Percentiles rank a stretch among this genome's conserved stretches.
Evolutionary conservation across 2,113 vertebrate genomes (phyloP).

Genomic region (Ammospiza caudacuta): DNA sequence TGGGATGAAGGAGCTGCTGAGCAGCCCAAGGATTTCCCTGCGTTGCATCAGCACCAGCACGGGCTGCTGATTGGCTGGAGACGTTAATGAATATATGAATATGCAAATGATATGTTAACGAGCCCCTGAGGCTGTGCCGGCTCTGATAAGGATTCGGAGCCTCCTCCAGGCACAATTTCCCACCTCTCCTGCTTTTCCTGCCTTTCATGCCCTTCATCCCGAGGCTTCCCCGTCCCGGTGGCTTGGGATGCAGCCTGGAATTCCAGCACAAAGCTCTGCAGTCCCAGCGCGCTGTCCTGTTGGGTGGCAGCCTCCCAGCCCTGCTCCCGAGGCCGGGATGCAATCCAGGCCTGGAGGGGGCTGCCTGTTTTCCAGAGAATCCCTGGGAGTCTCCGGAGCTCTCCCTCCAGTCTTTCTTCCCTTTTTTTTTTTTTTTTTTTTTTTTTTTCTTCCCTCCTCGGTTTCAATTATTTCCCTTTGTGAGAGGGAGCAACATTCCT

Average conservation of each 20-base stretch:
- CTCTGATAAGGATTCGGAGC: background rate
- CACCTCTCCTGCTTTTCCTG: background rate
- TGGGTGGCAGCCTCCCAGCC: background rate
- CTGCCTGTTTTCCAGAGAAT: background rate
- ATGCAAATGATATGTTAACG: background rate
- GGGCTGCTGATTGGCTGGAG: background rate
- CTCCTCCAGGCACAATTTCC: background rate
- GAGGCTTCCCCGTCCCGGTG: fast-evolving
- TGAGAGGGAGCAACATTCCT: background rate
- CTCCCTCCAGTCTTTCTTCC: background rate
- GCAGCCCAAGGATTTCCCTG: background rate
- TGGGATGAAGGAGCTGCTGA: background rate
- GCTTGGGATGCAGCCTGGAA: background rate
- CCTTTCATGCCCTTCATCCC: no score
- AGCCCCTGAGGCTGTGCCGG: background rate
- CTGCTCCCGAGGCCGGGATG: background rate
- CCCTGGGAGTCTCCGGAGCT: background rate
- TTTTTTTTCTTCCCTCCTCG: fast-evolving
- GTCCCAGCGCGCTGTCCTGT: background rate
- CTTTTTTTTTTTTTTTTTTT: no score
- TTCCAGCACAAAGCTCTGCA: background rate
- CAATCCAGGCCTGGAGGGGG: background rate
- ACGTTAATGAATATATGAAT: fast-evolving
- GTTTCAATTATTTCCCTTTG: constrained; percentile 8
- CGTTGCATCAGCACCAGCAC: background rate